phyloP scores from a whole-genome alignment of 2,888 invertebrate genomes.

The Arge pagana region DNA sequence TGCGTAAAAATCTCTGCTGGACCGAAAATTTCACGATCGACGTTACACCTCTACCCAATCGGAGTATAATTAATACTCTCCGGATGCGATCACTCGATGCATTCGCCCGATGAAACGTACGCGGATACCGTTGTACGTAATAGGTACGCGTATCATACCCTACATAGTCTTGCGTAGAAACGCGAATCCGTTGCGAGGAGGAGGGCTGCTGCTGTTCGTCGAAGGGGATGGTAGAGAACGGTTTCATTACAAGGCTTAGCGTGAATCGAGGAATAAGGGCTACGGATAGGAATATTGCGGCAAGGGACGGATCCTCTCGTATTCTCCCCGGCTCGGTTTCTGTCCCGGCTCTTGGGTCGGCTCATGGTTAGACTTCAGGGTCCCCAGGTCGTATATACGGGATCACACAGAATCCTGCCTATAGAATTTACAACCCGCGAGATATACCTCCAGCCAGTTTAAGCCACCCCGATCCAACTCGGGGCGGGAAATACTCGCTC shows the following conservation, averaged over 20 bases:
- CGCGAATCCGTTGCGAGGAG: too few species aligned
- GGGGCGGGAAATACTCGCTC: conserved; percentile 11
- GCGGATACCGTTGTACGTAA: too few species aligned
- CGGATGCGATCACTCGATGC: too few species aligned
- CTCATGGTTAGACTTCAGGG: too few species aligned
- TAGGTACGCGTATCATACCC: too few species aligned
- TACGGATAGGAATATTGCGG: conserved; percentile 10
- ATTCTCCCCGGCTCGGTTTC: background rate
- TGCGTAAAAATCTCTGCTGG: too few species aligned
- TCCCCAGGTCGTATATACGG: conserved; percentile 11
- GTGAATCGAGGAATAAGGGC: conserved; percentile 35
- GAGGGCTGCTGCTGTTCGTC: background rate
- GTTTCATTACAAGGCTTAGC: conserved; percentile 56
- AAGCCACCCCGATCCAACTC: conserved; percentile 24
- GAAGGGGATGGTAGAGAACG: conserved; percentile 52
- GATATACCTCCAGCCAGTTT: conserved; percentile 3
- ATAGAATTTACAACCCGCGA: conserved; percentile 17
- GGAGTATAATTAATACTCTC: too few species aligned
- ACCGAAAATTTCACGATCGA: too few species aligned
- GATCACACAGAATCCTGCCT: conserved; percentile 17
- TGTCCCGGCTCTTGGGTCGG: background rate
- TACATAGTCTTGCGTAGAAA: too few species aligned
- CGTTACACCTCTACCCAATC: too few species aligned
- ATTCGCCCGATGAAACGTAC: too few species aligned
- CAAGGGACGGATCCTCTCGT: background rate